These are phyloP conservation scores for Fulica atra DNA, from an alignment of 2,113 vertebrate genomes.

Conservation along the genomic window DNA sequence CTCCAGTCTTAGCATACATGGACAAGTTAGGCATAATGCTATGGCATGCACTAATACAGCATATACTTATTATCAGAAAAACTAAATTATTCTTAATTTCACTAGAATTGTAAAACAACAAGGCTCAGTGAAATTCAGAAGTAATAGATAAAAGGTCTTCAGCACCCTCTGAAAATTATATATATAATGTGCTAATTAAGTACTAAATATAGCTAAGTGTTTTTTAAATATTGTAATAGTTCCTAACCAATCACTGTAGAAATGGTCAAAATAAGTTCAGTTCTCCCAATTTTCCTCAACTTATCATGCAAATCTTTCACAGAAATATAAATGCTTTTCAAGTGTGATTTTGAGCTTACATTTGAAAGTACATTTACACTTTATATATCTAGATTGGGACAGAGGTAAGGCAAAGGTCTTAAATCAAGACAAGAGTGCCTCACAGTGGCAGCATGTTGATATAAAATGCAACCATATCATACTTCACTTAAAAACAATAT, in stretches of 20 bases:
- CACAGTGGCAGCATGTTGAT: slow-evolving; percentile 35
- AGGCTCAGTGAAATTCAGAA: background rate
- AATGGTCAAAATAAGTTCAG: background rate
- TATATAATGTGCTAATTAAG: background rate
- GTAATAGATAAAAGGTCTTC: background rate
- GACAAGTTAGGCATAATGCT: background rate
- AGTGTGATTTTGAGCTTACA: background rate
- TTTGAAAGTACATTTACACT: background rate
- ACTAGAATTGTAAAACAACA: background rate
- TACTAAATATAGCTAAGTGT: background rate
- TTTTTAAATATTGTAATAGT: background rate
- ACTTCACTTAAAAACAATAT: background rate
- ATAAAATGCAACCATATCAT: background rate
- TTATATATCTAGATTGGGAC: background rate
- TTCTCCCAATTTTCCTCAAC: background rate
- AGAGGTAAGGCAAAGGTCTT: background rate
- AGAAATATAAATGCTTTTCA: background rate
- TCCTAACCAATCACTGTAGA: background rate
- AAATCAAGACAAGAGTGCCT: slow-evolving; percentile 46
- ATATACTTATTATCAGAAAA: background rate
- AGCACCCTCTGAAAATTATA: background rate
- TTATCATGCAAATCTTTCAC: background rate
- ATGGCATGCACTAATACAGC: background rate
- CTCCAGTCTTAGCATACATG: background rate
- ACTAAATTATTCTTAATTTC: background rate